Evolutionary conservation across 2,113 vertebrate species (phyloP).

Genomic region (Amphilophus citrinellus): DNA sequence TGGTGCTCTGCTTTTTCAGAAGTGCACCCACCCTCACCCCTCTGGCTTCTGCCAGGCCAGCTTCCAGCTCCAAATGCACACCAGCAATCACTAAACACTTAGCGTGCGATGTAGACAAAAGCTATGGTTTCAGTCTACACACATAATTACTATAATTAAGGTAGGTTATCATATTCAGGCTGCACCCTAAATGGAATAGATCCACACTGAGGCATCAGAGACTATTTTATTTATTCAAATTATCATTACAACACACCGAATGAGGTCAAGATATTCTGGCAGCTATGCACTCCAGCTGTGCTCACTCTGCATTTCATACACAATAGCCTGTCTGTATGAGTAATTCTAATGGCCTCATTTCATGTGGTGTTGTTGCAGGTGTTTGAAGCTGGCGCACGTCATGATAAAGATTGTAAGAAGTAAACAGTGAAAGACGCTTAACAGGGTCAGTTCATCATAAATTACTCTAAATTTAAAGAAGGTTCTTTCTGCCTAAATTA

Average conservation of each 20-base stretch:
- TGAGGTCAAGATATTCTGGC: conserved; percentile 1
- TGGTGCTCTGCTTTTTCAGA: conserved; percentile 8
- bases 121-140: neutral
- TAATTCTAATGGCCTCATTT: conserved; percentile 8
- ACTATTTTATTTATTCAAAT: neutral
- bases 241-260: neutral
- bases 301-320: neutral
- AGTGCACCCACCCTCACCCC: neutral
- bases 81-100: conserved; percentile 3
- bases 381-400: neutral
- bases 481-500: neutral
- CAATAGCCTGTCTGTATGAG: neutral
- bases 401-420: neutral
- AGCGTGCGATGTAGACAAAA: neutral
- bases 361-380: conserved; percentile 6
- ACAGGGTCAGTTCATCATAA: neutral
- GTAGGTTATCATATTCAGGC: neutral
- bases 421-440: neutral
- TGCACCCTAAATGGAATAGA: neutral
- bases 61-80: conserved; percentile 19
- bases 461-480: neutral
- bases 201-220: neutral
- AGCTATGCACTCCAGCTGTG: neutral
- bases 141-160: neutral
- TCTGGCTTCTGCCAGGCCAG: neutral